Evolutionary conservation across 2,888 invertebrate species (phyloP).

Genomic region (Schrankia costaestrigalis): DNA sequence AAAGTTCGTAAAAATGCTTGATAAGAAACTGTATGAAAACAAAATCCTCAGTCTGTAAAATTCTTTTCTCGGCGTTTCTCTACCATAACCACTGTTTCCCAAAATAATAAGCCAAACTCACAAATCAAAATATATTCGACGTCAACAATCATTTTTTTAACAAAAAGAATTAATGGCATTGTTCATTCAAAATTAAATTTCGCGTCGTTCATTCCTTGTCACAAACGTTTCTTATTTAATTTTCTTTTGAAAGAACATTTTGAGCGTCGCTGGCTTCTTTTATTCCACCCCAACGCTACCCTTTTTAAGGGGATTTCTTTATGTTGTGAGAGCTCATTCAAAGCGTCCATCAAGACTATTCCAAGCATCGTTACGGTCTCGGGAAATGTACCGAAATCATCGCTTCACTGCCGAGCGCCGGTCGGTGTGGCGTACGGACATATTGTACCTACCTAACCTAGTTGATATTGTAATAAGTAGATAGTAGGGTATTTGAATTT

Average conservation of each 20-base stretch:
- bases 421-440: conserved; percentile 56
- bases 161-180: conserved; percentile 25
- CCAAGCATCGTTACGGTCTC: conserved; percentile 83
- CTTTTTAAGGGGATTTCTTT: conserved; percentile 82
- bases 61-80: conserved; percentile 8
- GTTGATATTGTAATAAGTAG: conserved; percentile 55
- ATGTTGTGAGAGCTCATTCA: conserved; percentile 82
- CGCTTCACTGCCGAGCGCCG: conserved; percentile 69
- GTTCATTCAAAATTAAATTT: conserved; percentile 29
- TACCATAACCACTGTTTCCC: conserved; percentile 21
- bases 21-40: no score
- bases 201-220: conserved; percentile 19
- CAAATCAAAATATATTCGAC: no score
- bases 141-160: no score
- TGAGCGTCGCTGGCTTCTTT: conserved; percentile 38
- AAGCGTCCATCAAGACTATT: conserved; percentile 85
- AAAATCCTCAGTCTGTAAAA: conserved; percentile 13
- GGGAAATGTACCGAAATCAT: conserved; percentile 82
- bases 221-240: conserved; percentile 38
- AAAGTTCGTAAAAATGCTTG: no score
- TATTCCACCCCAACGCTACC: conserved; percentile 74
- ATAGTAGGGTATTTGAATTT: conserved; percentile 51
- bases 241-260: conserved; percentile 38
- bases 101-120: conserved; percentile 18
- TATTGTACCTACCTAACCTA: conserved; percentile 66